These are phyloP conservation scores for Oreochromis tanganicae DNA, from an alignment of 2,113 vertebrate species.

Conservation along the genomic window DNA sequence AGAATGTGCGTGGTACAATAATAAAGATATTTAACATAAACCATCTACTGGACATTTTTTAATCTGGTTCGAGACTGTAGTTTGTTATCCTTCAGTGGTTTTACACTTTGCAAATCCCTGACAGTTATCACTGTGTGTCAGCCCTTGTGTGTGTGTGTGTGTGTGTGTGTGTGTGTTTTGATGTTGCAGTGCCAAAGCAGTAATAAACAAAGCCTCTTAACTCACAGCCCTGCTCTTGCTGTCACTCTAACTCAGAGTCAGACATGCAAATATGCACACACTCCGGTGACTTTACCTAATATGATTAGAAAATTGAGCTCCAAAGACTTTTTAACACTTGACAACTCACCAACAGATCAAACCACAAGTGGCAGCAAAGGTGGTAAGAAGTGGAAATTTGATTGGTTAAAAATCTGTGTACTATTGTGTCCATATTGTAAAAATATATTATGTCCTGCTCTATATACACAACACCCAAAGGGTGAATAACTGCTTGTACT, in stretches of 20 bases:
- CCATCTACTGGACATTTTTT: neutral
- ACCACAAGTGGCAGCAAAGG: neutral
- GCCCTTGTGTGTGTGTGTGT: fast-evolving
- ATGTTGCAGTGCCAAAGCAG: neutral
- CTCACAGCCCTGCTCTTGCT: neutral
- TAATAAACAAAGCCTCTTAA: slow-evolving; percentile 24
- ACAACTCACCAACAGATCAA: slow-evolving; percentile 9
- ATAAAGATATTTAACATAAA: neutral
- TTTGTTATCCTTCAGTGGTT: slow-evolving; percentile 5
- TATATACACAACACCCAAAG: neutral
- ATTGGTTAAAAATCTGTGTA: neutral
- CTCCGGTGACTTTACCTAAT: slow-evolving; percentile 17
- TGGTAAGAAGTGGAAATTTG: neutral
- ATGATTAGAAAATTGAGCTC: slow-evolving; percentile 19
- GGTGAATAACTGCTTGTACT: neutral
- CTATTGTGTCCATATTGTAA: neutral
- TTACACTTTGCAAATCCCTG: slow-evolving; percentile 21
- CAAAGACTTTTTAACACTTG: neutral
- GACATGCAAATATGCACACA: neutral
- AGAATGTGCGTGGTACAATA: neutral
- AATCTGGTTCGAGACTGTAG: neutral
- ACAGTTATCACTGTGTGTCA: slow-evolving; percentile 18
- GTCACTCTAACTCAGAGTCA: neutral
- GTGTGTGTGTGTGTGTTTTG: neutral
- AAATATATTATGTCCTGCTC: neutral